These are phyloP conservation scores for Strix occidentalis DNA, from an alignment of 2,797 vertebrate genomes.

Conservation along the genomic window DNA sequence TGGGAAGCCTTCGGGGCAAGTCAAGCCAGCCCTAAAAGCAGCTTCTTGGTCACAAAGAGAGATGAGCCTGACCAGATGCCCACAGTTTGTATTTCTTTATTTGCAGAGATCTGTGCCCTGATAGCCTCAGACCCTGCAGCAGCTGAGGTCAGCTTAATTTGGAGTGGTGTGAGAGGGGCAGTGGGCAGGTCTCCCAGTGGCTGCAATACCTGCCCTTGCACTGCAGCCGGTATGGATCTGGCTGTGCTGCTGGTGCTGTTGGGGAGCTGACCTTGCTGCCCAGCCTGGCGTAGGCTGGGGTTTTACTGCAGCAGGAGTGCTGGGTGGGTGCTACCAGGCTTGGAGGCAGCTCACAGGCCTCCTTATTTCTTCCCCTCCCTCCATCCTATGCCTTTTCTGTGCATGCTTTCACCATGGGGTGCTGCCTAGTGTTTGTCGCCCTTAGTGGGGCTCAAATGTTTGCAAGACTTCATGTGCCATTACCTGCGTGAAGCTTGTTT, in stretches of 20 bases:
- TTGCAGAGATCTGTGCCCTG: constrained; percentile 79
- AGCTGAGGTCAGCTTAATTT: constrained; percentile 46
- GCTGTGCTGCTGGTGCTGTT: rapidly evolving
- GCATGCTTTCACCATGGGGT: rapidly evolving
- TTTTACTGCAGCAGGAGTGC: neutral
- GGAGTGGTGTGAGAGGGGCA: neutral
- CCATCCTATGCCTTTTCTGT: rapidly evolving
- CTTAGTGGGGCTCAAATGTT: neutral
- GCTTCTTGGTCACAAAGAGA: constrained; percentile 64
- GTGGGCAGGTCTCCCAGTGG: neutral
- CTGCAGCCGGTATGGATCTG: neutral
- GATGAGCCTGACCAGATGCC: constrained; percentile 40
- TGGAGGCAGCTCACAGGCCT: neutral
- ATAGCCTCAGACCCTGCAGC: constrained; percentile 76
- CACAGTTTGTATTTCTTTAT: constrained; percentile 69
- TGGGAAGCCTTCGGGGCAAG: constrained; percentile 62
- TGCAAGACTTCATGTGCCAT: neutral
- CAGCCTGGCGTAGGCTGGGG: neutral
- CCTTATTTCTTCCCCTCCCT: neutral
- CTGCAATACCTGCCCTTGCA: neutral
- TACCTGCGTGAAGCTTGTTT: rapidly evolving
- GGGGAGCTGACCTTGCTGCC: rapidly evolving
- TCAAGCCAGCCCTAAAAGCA: constrained; percentile 50
- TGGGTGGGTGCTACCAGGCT: rapidly evolving
- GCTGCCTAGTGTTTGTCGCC: neutral